These are phyloP conservation scores for Hemibagrus guttatus DNA, from an alignment of 2,797 vertebrate species.

Conservation along the genomic window DNA sequence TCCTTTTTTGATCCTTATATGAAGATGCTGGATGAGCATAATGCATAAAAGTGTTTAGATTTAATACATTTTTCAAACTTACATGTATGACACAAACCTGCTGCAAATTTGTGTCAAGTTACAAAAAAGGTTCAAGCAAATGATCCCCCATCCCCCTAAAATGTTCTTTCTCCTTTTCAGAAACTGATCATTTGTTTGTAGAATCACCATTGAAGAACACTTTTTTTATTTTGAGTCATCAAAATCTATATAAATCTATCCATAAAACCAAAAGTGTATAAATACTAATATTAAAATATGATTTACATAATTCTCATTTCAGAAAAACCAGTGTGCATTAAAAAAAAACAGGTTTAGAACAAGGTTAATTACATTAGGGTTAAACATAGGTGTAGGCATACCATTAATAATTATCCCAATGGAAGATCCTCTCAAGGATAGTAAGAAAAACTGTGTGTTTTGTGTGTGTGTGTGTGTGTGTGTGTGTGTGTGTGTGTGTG, in stretches of 20 bases:
- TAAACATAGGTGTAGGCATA: neutral
- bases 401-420: neutral
- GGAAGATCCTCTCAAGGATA: neutral
- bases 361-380: no score
- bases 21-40: neutral
- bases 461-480: neutral
- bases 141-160: neutral
- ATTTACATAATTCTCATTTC: neutral
- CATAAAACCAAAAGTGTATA: neutral
- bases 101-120: neutral
- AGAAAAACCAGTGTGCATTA: no score
- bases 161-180: neutral
- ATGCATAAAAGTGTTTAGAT: neutral
- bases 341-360: neutral
- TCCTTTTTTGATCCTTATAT: neutral
- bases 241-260: neutral
- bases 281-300: neutral
- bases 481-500: neutral
- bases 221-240: neutral
- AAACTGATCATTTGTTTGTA: neutral
- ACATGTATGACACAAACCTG: neutral
- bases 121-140: neutral
- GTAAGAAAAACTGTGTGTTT: neutral
- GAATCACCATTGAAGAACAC: neutral
- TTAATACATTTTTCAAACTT: neutral